A percentile compares a stretch with the other conserved stretches of the same genome.
These are phyloP conservation scores for Megastigmus dorsalis DNA, from an alignment of 2,888 invertebrate species.

Conservation along the genomic window DNA sequence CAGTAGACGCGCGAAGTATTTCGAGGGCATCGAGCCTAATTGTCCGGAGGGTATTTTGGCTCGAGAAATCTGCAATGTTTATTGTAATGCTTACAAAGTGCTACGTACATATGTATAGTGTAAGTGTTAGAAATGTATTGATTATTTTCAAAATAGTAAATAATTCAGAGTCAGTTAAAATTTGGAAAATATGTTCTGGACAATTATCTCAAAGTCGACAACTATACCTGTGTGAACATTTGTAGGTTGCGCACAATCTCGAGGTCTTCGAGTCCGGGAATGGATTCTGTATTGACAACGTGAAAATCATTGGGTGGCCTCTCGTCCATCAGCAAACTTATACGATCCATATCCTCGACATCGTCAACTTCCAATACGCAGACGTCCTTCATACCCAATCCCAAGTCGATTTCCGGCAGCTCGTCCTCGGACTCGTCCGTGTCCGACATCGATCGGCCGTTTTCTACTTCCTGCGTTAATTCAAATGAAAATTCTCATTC, in stretches of 20 bases:
- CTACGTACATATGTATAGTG: too few relatives aligned
- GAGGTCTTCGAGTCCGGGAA: conserved; percentile 83
- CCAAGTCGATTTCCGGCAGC: conserved; percentile 81
- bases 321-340: conserved; percentile 84
- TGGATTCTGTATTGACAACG: conserved; percentile 85
- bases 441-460: conserved; percentile 75
- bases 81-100: too few relatives aligned
- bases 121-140: too few relatives aligned
- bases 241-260: conserved; percentile 83
- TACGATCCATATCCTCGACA: conserved; percentile 86
- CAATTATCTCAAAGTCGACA: too few relatives aligned
- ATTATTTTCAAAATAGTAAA: not conserved
- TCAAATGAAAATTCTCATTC: too few relatives aligned
- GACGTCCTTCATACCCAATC: conserved; percentile 85
- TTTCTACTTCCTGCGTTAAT: conserved; percentile 70
- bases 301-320: conserved; percentile 86
- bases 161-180: not conserved
- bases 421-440: conserved; percentile 83
- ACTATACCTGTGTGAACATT: conserved; percentile 93
- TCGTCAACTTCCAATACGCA: conserved; percentile 90
- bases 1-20: conserved; percentile 76
- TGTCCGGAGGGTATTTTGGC: conserved; percentile 78
- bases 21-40: conserved; percentile 75
- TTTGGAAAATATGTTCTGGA: too few relatives aligned
- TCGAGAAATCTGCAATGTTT: conserved; percentile 76